phyloP scores from a whole-genome alignment of 2,888 invertebrate species.

The Drosophila infuscata region DNA sequence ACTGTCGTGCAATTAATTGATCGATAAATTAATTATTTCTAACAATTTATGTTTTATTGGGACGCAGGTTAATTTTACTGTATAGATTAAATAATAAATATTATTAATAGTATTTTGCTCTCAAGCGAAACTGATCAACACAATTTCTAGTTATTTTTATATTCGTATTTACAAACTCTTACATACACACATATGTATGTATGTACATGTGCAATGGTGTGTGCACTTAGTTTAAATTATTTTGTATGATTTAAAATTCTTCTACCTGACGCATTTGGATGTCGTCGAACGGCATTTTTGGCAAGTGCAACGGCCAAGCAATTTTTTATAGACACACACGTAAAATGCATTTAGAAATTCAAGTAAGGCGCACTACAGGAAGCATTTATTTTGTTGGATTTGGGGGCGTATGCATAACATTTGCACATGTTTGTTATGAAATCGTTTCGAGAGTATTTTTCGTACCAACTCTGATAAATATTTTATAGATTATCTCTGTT shows the following conservation, averaged over 20 bases:
- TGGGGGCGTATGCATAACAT: constrained; percentile 67
- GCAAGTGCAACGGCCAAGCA: constrained; percentile 56
- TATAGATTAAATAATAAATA: neutral
- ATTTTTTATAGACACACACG: constrained; percentile 19
- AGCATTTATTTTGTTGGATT: constrained; percentile 41
- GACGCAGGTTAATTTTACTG: neutral
- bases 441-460: neutral
- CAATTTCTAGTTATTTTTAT: constrained; percentile 13
- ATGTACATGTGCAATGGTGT: neutral
- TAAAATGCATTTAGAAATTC: constrained; percentile 35
- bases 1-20: neutral
- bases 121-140: constrained; percentile 9
- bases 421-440: constrained; percentile 27
- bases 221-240: constrained; percentile 2
- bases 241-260: constrained; percentile 33
- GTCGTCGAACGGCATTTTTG: constrained; percentile 49
- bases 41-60: neutral
- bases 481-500: too few relatives aligned
- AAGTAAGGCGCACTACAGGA: constrained; percentile 36
- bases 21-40: neutral
- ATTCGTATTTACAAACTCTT: neutral
- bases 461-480: neutral
- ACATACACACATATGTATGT: neutral
- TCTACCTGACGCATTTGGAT: constrained; percentile 38
- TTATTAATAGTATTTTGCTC: neutral